Percentiles rank a stretch among this genome's conserved stretches.
Conservation (phyloP, 2,888 invertebrate genomes). For the Eilema griseolum region DNA sequence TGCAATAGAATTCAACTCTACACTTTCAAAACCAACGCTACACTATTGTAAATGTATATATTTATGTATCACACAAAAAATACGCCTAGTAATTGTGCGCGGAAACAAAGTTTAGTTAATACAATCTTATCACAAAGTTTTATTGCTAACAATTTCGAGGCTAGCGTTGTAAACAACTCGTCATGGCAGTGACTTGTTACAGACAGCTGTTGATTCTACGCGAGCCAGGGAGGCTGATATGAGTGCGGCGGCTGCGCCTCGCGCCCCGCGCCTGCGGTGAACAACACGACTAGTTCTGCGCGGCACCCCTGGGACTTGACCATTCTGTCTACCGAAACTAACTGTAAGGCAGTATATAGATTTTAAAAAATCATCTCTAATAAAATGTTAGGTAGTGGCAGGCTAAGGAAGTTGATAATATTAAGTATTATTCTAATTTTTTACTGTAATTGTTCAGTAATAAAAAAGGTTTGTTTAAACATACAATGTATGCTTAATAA, state of each 20-base stretch:
- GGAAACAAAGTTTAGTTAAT: conserved; percentile 63
- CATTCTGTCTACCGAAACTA: background rate
- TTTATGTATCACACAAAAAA: conserved; percentile 51
- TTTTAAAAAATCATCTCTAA: background rate
- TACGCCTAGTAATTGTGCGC: conserved; percentile 68
- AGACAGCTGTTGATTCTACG: conserved; percentile 78
- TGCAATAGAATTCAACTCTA: conserved; percentile 40
- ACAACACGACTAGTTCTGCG: conserved; percentile 67
- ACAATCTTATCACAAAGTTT: conserved; percentile 78
- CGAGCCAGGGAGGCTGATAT: no score
- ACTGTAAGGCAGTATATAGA: background rate
- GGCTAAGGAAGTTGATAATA: no score
- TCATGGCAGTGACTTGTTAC: conserved; percentile 46
- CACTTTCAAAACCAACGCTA: conserved; percentile 37
- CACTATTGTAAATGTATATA: conserved; percentile 47
- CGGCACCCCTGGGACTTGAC: conserved; percentile 9
- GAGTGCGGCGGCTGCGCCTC: no score
- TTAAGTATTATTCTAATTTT: no score
- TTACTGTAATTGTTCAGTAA: background rate
- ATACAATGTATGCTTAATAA: no score
- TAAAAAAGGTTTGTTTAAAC: no score
- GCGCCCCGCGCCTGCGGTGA: no score
- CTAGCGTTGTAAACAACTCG: conserved; percentile 45
- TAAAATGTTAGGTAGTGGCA: background rate
- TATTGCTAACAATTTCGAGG: conserved; percentile 80